Evolutionary conservation across 2,113 vertebrate species (phyloP), one percentile per base, ranked within the genome.

Genomic region (Hyla sarda): DNA sequence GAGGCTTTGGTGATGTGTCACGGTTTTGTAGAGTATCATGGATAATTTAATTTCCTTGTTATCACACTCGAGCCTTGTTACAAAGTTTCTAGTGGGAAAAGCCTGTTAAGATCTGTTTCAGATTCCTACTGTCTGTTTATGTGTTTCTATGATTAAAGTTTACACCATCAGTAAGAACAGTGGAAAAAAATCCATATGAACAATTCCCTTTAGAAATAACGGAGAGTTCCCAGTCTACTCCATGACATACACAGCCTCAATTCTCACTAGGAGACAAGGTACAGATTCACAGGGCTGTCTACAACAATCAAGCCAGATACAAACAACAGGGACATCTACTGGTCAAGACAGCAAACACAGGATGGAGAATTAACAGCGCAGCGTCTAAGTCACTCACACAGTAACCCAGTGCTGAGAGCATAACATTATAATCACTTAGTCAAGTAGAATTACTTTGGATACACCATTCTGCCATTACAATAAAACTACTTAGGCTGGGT

Each of bases 321-420:
- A 88, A 0, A 0, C 69, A 85, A 89, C 71, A 87, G 91, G 89
- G 88, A 89, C 87, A 89, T 88, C 89, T 89, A 47, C 87, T 81
- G 89, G 90, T 84, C 87, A 77, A 86, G 75, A 21, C 48, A 71
- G 6, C 0, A 0, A 67, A 87, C 28, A 32, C 52, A 60, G 34
- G 54, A 37, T 0, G 32, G 77, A 37, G 5, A 45, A 41, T 16
- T 19, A 16, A 80, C 77, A 80, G 52, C 0, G 72, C 19, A 12
- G n/a, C n/a, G n/a, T n/a, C n/a, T n/a, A 74, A 48, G 73, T 52
- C 73, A 50, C 48, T 0, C n/a, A 2, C 77, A 56, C 16, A 56
- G 34, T 34, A 58, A 10, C 19, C 19, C 21, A n/a, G 14, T 75
- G 74, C n/a, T 52, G 48, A 21, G 73, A 52, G 19, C 74, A 32